Evolutionary conservation across 2,113 vertebrate species (phyloP), one percentile per base, ranked within the genome.

Genomic region (Tenebrosternarchus preto): DNA sequence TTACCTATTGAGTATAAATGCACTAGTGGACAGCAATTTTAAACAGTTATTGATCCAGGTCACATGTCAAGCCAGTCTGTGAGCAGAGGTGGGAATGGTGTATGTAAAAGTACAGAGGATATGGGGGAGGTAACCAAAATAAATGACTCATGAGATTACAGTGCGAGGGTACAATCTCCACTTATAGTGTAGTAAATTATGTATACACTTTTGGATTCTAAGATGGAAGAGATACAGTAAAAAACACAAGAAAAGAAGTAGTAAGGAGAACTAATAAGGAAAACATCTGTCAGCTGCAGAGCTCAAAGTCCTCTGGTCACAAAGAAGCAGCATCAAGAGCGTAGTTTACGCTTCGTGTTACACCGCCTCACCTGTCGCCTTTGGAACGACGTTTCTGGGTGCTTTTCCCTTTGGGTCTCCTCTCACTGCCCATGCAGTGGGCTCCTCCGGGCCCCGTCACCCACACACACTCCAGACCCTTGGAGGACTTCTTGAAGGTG

Each of bases 401-500:
- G 79, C 92, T 97, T 90, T 99, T 98, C 77, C 96, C 95, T 82
- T 99, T 99, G 50, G 97, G 96, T 88, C 96, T 94, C 81, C 92
- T 88, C 85, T 98, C 98, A 1, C 97, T 98, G 82, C 98, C 98
- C 63, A 96, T 90, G 87, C 97, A 99, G 89, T 95, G 95, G 73
- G 90, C 92, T 0, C 97, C 98, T 1, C 93, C 96, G 0, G 98
- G 97, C 0, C 97, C 96, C 0, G 96, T 97, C 79, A 99, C 98
- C 2, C 90, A 89, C 86, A 97, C 95, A 4, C 97, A 97, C 88
- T 98, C 98, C 84, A 99, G 87, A 74, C 96, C 97, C 87, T 99
- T 98, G 71, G 95, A 95, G 0, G 98, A 98, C 82, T 97, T 98
- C 91, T 98, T 98, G 90, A 97, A 98, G 84, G 94, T 96, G 89